These are phyloP conservation scores for Hydrotaea cyrtoneurina DNA, from an alignment of 2,888 invertebrate species.

Conservation along the genomic window DNA sequence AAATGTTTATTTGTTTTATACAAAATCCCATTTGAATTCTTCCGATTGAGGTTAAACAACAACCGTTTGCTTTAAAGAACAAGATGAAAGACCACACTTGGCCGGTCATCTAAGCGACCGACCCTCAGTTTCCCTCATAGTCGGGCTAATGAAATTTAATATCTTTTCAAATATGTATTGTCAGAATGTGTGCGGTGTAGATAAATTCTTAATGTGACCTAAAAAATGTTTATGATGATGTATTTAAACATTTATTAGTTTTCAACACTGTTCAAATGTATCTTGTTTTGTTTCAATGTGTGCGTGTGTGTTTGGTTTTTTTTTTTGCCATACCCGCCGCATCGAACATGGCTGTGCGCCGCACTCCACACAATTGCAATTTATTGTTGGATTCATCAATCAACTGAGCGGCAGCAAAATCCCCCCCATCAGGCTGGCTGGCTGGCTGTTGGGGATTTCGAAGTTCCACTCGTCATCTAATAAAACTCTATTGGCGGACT, in stretches of 20 bases:
- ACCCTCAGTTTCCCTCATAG: too few species aligned
- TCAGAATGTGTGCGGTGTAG: too few species aligned
- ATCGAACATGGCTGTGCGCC: background rate
- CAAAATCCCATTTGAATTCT: background rate
- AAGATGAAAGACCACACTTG: too few species aligned
- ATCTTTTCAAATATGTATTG: background rate
- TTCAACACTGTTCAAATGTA: constrained; percentile 14
- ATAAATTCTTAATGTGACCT: constrained; percentile 15
- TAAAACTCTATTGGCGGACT: constrained; percentile 21
- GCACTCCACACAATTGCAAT: background rate
- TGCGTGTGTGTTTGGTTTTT: background rate
- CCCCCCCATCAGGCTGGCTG: background rate
- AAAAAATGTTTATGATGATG: constrained; percentile 30
- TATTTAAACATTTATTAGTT: constrained; percentile 26
- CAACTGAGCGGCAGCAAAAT: constrained; percentile 20
- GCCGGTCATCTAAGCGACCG: too few species aligned
- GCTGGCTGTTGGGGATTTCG: background rate
- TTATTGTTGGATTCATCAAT: constrained; percentile 15
- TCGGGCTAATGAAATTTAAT: background rate
- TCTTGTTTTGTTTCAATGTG: background rate
- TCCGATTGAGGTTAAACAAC: background rate
- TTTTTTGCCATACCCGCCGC: background rate
- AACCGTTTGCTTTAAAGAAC: background rate
- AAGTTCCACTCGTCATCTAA: constrained; percentile 1
- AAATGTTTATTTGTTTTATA: constrained; percentile 19